These are phyloP conservation scores for Neodiprion virginianus DNA, from an alignment of 1,140 invertebrate genomes.

Conservation along the genomic window DNA sequence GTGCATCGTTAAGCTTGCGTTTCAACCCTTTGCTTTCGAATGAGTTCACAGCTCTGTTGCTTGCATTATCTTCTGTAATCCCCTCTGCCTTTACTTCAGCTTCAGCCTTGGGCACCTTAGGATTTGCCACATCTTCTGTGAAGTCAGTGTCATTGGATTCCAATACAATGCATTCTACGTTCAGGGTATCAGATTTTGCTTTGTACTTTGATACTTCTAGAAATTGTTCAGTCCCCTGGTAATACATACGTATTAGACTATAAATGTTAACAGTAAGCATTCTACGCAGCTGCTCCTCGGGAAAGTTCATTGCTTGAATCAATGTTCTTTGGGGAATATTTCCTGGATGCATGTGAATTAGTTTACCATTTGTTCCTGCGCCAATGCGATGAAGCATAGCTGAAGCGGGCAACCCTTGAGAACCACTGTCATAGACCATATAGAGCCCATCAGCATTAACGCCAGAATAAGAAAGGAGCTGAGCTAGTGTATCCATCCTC, in stretches of 20 bases:
- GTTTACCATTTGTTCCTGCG: conserved; percentile 64
- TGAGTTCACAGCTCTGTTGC: conserved; percentile 39
- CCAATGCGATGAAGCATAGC: conserved; percentile 80
- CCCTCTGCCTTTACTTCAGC: conserved; percentile 27
- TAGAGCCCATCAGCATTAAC: conserved; percentile 79
- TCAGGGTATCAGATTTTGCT: background rate
- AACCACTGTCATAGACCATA: conserved; percentile 87
- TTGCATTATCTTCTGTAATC: conserved; percentile 39
- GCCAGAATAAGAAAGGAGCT: conserved; percentile 83
- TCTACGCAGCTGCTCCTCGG: conserved; percentile 68
- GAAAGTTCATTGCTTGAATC: conserved; percentile 79
- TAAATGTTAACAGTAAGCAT: conserved; percentile 77
- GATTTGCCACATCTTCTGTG: conserved; percentile 18
- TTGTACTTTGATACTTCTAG: conserved; percentile 7
- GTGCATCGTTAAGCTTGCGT: conserved; percentile 28
- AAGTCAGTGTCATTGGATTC: conserved; percentile 14
- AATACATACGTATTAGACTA: conserved; percentile 70
- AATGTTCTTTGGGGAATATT: conserved; percentile 80
- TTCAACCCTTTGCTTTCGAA: conserved; percentile 29
- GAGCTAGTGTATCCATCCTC: conserved; percentile 85
- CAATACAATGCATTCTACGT: conserved; percentile 6
- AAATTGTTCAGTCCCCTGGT: conserved; percentile 60
- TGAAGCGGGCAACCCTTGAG: conserved; percentile 82
- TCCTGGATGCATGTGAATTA: conserved; percentile 82
- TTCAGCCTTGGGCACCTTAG: conserved; percentile 29